Percentiles rank a stretch among this genome's conserved stretches.
These are phyloP conservation scores for Periophthalmus modestus DNA, from an alignment of 2,113 vertebrate genomes.

Conservation along the genomic window DNA sequence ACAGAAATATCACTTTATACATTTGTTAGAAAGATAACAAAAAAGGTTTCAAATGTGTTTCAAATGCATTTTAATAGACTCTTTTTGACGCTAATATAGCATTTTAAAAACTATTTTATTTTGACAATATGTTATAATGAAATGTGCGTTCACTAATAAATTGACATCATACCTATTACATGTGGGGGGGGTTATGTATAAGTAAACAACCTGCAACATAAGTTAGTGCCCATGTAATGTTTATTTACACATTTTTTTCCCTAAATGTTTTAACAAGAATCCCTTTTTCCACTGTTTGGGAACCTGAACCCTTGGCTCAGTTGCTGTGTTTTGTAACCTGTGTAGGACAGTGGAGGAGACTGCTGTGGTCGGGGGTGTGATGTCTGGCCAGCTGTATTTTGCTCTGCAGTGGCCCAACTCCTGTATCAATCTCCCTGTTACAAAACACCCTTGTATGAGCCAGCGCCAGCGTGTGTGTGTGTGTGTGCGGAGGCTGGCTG, in stretches of 20 bases:
- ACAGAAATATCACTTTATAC: background rate
- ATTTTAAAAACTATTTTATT: too few species aligned
- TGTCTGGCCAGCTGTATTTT: slow-evolving; percentile 51
- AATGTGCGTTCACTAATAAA: too few species aligned
- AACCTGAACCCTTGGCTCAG: slow-evolving; percentile 9
- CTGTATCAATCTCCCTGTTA: slow-evolving; percentile 55
- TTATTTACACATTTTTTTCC: background rate
- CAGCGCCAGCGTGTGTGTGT: slow-evolving; percentile 34
- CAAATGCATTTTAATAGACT: too few species aligned
- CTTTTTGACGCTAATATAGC: too few species aligned
- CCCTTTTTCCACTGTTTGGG: background rate
- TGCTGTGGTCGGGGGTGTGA: slow-evolving; percentile 29
- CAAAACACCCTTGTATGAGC: slow-evolving; percentile 44
- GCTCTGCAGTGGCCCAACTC: slow-evolving; percentile 42
- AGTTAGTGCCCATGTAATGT: background rate
- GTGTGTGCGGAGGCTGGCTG: slow-evolving; percentile 43
- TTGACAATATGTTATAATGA: too few species aligned
- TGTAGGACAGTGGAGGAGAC: slow-evolving; percentile 16
- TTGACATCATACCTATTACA: too few species aligned
- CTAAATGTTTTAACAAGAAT: background rate
- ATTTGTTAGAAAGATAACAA: background rate
- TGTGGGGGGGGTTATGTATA: background rate
- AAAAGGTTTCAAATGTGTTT: too few species aligned
- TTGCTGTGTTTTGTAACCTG: background rate
- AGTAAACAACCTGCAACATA: background rate